phyloP scores from a whole-genome alignment of 2,797 vertebrate species.

The Nyctibius grandis region DNA sequence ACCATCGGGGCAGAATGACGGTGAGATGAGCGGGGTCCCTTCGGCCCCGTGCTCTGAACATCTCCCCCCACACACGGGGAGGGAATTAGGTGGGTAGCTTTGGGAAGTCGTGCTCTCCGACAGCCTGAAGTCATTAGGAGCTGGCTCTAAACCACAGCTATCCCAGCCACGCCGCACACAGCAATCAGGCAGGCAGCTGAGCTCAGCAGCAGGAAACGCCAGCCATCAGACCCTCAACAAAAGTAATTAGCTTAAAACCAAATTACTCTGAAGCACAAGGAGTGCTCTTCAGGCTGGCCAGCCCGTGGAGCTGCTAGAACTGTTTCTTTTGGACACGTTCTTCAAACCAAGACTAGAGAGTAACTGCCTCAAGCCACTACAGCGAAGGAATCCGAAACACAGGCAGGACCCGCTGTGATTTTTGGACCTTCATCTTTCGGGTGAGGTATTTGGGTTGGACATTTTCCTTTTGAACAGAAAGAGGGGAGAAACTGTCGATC shows the following conservation, averaged over 20 bases:
- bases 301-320: neutral
- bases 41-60: neutral
- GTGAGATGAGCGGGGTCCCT: neutral
- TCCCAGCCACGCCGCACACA: neutral
- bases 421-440: neutral
- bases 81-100: neutral
- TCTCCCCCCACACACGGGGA: neutral
- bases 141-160: neutral
- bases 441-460: neutral
- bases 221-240: neutral
- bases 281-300: neutral
- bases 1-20: neutral
- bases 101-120: neutral
- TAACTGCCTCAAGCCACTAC: neutral
- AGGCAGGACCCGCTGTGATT: neutral
- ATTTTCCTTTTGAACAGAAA: neutral
- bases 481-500: neutral
- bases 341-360: neutral
- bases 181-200: slow-evolving; percentile 1
- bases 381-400: neutral
- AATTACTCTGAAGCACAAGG: neutral
- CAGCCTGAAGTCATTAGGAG: slow-evolving; percentile 62
- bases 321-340: neutral
- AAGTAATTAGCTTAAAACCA: slow-evolving; percentile 39
- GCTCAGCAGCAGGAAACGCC: slow-evolving; percentile 46